Evolutionary conservation across 2,113 vertebrate species (phyloP).

Genomic region (Pogona vitticeps): DNA sequence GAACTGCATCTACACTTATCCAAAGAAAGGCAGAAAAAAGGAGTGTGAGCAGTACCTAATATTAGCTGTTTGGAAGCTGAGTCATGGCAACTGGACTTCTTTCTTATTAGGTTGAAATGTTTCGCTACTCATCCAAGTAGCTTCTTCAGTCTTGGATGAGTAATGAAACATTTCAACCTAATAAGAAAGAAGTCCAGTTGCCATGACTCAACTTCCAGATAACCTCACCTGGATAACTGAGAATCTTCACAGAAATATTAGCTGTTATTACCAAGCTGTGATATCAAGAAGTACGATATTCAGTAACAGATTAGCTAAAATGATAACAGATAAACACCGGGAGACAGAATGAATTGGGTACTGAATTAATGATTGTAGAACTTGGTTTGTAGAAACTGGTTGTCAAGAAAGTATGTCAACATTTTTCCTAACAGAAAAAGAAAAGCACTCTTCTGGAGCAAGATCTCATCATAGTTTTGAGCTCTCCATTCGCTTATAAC

Average conservation of each 20-base stretch:
- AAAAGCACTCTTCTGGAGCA: neutral
- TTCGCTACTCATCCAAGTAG: no score
- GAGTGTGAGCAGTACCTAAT: neutral
- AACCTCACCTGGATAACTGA: no score
- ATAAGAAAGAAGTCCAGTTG: no score
- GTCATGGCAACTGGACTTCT: no score
- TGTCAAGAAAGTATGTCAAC: neutral
- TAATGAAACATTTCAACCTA: no score
- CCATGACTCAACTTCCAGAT: no score
- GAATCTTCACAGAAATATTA: no score
- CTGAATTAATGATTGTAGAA: no score
- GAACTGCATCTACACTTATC: neutral
- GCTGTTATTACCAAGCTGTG: neutral
- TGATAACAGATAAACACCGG: neutral
- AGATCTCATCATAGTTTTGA: neutral
- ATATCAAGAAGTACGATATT: no score
- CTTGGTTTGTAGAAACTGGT: neutral
- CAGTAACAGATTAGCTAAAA: neutral
- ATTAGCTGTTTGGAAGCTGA: neutral
- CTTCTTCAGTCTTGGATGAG: no score
- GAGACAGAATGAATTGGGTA: neutral
- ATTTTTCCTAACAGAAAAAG: neutral
- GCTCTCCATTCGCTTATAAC: neutral
- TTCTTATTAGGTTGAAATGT: no score
- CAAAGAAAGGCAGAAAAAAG: neutral